phyloP scores from a whole-genome alignment of 2,113 vertebrate genomes.

The Artemisiospiza belli region DNA sequence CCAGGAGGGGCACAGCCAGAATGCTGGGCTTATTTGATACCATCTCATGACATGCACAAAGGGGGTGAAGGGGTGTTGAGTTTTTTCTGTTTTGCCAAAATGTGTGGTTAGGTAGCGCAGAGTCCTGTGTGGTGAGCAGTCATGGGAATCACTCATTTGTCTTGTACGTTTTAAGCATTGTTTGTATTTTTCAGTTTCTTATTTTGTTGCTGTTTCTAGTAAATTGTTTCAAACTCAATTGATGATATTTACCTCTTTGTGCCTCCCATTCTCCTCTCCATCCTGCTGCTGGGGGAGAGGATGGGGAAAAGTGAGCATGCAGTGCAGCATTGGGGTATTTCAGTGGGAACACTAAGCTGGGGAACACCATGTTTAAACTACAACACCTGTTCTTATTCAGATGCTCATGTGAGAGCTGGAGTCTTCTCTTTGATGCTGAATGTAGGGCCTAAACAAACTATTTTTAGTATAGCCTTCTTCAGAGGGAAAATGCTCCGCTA shows the following conservation, averaged over 20 bases:
- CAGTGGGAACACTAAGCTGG: not conserved
- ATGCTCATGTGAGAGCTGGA: not conserved
- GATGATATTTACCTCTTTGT: not conserved
- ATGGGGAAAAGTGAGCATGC: rapidly evolving
- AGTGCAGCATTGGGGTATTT: rapidly evolving
- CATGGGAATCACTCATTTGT: too few species aligned
- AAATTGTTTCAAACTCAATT: not conserved
- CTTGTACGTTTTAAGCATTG: too few species aligned
- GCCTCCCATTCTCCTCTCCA: not conserved
- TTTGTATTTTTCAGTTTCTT: not conserved
- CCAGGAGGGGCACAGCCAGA: not conserved
- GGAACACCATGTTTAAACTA: not conserved
- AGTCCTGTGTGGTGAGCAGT: not conserved
- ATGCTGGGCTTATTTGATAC: not conserved
- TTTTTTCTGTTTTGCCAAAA: not conserved
- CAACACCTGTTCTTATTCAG: not conserved
- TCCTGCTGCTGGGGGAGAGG: not conserved
- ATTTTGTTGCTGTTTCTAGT: not conserved
- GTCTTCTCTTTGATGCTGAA: not conserved
- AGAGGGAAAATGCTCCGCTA: not conserved
- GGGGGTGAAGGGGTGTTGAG: too few species aligned
- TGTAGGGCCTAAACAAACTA: not conserved
- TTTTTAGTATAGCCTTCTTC: not conserved
- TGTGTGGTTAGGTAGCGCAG: too few species aligned
- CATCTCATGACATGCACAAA: not conserved